Percentiles rank a stretch among this genome's conserved stretches.
Evolutionary conservation across 1,140 invertebrate species (phyloP).

Genomic region (Platyscapa corneri): DNA sequence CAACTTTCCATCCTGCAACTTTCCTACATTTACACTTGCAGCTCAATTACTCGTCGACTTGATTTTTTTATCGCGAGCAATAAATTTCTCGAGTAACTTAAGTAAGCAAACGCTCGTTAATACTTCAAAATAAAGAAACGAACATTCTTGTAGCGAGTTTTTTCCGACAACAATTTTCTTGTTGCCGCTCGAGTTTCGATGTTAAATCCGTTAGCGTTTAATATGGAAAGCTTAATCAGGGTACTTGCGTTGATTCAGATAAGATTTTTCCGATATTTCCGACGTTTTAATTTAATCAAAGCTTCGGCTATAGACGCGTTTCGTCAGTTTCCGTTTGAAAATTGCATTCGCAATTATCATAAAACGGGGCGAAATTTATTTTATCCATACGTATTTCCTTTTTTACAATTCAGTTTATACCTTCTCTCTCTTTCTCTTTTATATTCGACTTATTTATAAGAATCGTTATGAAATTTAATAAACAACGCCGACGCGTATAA

Average conservation of each 20-base stretch:
- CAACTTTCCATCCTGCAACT: background rate
- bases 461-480: too few relatives aligned
- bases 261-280: background rate
- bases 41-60: background rate
- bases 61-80: background rate
- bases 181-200: background rate
- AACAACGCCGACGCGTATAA: too few relatives aligned
- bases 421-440: background rate
- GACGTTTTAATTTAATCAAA: constrained; percentile 11
- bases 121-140: background rate
- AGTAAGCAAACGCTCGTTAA: background rate
- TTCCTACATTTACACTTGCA: background rate
- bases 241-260: background rate
- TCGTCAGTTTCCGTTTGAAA: background rate
- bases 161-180: background rate
- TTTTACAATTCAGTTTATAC: background rate
- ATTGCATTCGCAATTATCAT: background rate
- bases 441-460: background rate
- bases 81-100: background rate
- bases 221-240: constrained; percentile 1
- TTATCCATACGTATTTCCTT: background rate
- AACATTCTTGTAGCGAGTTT: background rate
- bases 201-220: background rate
- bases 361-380: background rate
- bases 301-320: background rate